Base-by-base conservation (phyloP, 2,888 invertebrate genomes). In the Drosophila kokeensis region DNA sequence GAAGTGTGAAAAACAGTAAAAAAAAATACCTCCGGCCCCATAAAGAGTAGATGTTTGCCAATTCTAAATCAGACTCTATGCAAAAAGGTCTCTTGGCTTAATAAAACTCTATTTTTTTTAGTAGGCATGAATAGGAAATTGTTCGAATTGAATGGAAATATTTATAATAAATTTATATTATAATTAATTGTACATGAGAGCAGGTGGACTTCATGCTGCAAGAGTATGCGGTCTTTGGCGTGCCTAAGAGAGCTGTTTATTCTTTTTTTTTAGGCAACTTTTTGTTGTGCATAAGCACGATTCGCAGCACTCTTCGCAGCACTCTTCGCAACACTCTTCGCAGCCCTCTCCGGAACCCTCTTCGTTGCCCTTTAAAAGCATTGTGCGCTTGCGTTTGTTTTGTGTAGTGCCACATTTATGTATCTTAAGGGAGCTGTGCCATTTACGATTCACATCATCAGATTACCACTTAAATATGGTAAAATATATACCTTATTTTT, bases 371-470 rank as follows among this genome's bases (percentile, higher is more conserved):
- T 18, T 27, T 30, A 21, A 38, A 21, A 66, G 27, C 10, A n/a
- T 40, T 52, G 11, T 57, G 57, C 38, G 21, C 6, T 29, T 53
- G 21, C 30, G 70, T 45, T 24, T 45, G 21, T 8, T 24, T 45
- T 36, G 34, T 55, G 52, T 72, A 63, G 40, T 54, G 53, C 66
- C 65, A 48, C 82, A 73, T 81, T 81, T 81, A 73, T 70, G 65
- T 50, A 62, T 87, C 87, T 85, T 73, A n/a, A 30, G 87, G 88
- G 90, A 87, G 76, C 73, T 64, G 72, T 87, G 69, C 70, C 67
- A 81, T 77, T 76, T 83, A 55, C 70, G 27, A 53, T 60, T 45
- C 24, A 53, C 63, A 60, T 69, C 66, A 66, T 69, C 60, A 32
- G 58, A 42, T 67, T 68, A 50, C 48, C 70, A 59, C 69, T 61